Evolutionary conservation across 2,888 invertebrate species (phyloP), one percentile per base, ranked within the genome.

Genomic region (Dascillus cervinus): DNA sequence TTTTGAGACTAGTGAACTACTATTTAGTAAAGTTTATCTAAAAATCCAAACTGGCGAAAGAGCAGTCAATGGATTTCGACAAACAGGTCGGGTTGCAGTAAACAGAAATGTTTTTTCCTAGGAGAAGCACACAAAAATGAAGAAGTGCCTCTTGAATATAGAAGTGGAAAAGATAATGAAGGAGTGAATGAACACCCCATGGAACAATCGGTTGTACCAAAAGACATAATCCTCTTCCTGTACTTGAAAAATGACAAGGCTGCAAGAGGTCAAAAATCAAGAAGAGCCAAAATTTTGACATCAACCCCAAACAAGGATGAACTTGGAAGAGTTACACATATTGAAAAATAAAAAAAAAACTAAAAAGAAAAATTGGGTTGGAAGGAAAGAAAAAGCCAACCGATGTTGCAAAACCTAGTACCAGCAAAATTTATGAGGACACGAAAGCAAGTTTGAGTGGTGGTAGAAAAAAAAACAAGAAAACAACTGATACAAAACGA

Each of bases 21-120:
- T 47, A 22, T n/a, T n/a, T n/a, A 38, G 41, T 11, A 31, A 31
- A 32, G 44, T 39, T 11, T 50, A 47, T 29, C 9, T 37, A 12
- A 38, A 38, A 34, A 29, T 34, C 23, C 41, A 41, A 9, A 43
- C 38, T 11, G 19, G 22, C 9, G 19, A 13, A 25, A 39, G 29
- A 6, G 42, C 40, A 8, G 29, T 38, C 11, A 25, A 20, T 19
- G 19, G 19, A n/a, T n/a, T n/a, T n/a, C n/a, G n/a, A n/a, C n/a
- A n/a, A n/a, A n/a, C n/a, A n/a, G n/a, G n/a, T n/a, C n/a, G n/a
- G n/a, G n/a, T n/a, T n/a, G n/a, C n/a, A n/a, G n/a, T n/a, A n/a
- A n/a, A n/a, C n/a, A n/a, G n/a, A n/a, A n/a, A n/a, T n/a, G n/a
- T n/a, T n/a, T n/a, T n/a, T n/a, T n/a, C n/a, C n/a, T n/a, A n/a